Evolutionary conservation across 2,888 invertebrate species (phyloP).

Genomic region (Lepidocyrtinus sp.): DNA sequence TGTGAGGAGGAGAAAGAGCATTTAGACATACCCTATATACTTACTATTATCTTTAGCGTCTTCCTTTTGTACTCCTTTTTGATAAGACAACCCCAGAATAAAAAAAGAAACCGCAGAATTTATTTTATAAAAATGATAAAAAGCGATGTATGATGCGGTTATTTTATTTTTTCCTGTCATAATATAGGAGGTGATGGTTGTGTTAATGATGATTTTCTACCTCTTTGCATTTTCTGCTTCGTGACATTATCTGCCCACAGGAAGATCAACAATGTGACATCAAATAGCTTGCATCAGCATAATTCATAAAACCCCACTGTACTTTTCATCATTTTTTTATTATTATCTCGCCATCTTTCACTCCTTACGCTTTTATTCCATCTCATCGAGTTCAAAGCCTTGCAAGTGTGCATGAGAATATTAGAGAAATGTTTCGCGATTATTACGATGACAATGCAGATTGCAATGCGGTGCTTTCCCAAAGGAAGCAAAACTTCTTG

Average conservation of each 20-base stretch:
- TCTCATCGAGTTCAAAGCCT: too few species aligned
- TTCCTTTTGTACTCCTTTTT: background rate
- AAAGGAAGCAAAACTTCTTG: too few species aligned
- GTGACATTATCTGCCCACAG: background rate
- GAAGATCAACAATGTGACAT: constrained; percentile 8
- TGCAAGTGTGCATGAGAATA: constrained; percentile 9
- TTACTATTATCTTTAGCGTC: constrained; percentile 16
- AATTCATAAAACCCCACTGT: too few species aligned
- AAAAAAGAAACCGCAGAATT: constrained; percentile 19
- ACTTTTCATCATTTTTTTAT: background rate
- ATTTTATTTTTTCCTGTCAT: background rate
- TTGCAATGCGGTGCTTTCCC: constrained; percentile 43
- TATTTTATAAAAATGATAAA: constrained; percentile 13
- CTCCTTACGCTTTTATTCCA: background rate
- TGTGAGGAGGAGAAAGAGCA: constrained; percentile 18
- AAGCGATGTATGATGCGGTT: background rate
- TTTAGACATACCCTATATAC: constrained; percentile 41
- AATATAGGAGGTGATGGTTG: constrained; percentile 3
- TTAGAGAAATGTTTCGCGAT: background rate
- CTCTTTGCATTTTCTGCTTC: background rate
- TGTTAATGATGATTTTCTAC: constrained; percentile 20
- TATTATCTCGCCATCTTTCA: background rate
- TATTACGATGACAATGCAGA: constrained; percentile 41
- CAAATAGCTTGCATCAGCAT: background rate
- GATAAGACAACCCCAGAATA: background rate